Conservation (phyloP, 2,888 invertebrate genomes). For the Microdon myrmicae region DNA sequence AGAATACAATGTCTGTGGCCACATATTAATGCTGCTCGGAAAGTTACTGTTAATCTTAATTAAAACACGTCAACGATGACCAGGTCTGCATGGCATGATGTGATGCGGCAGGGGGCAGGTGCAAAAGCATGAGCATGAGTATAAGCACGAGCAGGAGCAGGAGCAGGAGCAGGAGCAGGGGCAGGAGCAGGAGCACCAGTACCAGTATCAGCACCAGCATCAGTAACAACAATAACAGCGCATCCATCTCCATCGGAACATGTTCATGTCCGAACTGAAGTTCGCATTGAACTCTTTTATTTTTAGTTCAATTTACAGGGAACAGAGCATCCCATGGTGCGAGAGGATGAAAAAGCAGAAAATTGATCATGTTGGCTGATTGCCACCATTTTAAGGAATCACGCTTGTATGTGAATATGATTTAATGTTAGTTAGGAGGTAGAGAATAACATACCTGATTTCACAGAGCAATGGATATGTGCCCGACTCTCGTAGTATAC, state of each 20-base stretch:
- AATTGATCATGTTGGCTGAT: conserved; percentile 39
- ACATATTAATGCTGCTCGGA: conserved; percentile 23
- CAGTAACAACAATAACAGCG: no score
- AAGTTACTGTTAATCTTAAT: conserved; percentile 47
- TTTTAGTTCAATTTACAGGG: no score
- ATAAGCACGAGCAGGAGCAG: no score
- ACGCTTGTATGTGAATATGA: conserved; percentile 31
- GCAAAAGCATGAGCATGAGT: no score
- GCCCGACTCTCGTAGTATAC: conserved; percentile 95
- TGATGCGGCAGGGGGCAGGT: conserved; percentile 9
- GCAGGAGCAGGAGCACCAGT: no score
- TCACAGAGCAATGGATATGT: conserved; percentile 96
- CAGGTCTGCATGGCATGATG: background rate
- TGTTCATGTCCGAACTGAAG: conserved; percentile 20
- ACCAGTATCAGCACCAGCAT: no score
- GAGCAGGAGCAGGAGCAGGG: no score
- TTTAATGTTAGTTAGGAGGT: conserved; percentile 39
- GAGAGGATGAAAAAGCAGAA: conserved; percentile 11
- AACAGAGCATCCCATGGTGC: conserved; percentile 17
- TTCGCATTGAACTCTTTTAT: conserved; percentile 41
- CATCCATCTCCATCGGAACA: no score
- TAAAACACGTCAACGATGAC: conserved; percentile 28
- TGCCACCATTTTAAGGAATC: conserved; percentile 41
- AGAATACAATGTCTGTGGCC: conserved; percentile 1
- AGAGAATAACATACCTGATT: conserved; percentile 83